These are phyloP conservation scores for Noctuana brunneofusca DNA, from an alignment of 2,888 invertebrate species.

Conservation along the genomic window DNA sequence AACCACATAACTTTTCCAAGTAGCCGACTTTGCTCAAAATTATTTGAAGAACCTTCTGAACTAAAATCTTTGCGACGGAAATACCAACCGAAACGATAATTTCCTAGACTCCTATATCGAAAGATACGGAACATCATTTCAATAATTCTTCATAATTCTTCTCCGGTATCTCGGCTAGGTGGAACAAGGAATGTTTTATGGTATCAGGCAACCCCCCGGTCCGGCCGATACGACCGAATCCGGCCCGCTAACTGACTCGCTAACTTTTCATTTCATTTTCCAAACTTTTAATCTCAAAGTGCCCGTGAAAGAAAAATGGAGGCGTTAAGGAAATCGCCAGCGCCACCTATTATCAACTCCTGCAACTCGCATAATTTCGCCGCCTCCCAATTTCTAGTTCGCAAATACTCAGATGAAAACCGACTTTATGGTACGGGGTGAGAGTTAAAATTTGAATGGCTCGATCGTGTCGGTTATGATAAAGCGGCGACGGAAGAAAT, in stretches of 20 bases:
- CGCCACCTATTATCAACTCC: conserved; percentile 80
- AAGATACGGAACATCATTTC: conserved; percentile 13
- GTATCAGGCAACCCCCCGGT: conserved; percentile 49
- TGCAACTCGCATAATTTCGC: conserved; percentile 57
- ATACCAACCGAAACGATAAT: too few relatives aligned
- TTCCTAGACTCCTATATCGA: too few relatives aligned
- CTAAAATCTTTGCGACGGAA: too few relatives aligned
- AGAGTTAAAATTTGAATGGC: conserved; percentile 25
- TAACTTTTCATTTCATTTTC: conserved; percentile 78
- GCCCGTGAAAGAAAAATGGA: conserved; percentile 81
- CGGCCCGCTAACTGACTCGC: conserved; percentile 45
- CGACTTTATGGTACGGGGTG: background rate
- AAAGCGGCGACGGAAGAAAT: conserved; percentile 56
- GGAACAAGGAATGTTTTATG: conserved; percentile 34
- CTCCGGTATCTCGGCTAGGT: conserved; percentile 24
- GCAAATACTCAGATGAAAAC: background rate
- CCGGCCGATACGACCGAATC: conserved; percentile 55
- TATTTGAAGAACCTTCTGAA: too few relatives aligned
- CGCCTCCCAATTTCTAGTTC: conserved; percentile 35
- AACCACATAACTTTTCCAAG: too few relatives aligned
- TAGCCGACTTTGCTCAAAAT: too few relatives aligned
- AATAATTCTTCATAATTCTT: conserved; percentile 25
- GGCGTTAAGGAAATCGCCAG: conserved; percentile 78
- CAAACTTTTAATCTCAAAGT: conserved; percentile 83
- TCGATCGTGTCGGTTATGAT: conserved; percentile 47